Conservation (phyloP, 2,888 invertebrate genomes). For the Temnothorax unifasciatus region DNA sequence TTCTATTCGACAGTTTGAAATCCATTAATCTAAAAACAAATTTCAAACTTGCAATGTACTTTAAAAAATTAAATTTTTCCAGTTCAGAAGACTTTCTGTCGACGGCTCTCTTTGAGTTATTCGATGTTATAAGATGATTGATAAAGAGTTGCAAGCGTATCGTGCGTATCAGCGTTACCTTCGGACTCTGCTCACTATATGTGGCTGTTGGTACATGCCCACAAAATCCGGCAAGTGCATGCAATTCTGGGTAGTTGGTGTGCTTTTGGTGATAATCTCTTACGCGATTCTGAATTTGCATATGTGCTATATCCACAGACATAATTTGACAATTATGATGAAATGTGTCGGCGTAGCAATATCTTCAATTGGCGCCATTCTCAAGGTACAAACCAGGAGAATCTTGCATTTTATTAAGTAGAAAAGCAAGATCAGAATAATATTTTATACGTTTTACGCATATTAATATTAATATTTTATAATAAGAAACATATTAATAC, state of each 20-base stretch:
- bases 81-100: neutral
- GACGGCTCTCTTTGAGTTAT: neutral
- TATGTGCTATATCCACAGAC: neutral
- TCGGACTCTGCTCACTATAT: neutral
- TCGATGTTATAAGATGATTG: neutral
- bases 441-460: neutral
- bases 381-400: neutral
- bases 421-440: neutral
- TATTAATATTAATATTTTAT: too few relatives aligned
- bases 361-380: neutral
- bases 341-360: neutral
- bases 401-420: neutral
- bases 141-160: neutral
- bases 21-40: too few relatives aligned
- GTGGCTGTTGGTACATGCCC: conserved; percentile 12
- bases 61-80: neutral
- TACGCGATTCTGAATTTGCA: neutral
- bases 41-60: too few relatives aligned
- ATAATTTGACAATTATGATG: neutral
- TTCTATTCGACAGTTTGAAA: too few relatives aligned
- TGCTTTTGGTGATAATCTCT: neutral
- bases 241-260: neutral
- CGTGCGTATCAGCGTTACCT: neutral
- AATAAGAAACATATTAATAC: neutral
- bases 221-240: neutral